Conservation (phyloP, 2,113 vertebrate genomes). For the Scartelaos histophorus region DNA sequence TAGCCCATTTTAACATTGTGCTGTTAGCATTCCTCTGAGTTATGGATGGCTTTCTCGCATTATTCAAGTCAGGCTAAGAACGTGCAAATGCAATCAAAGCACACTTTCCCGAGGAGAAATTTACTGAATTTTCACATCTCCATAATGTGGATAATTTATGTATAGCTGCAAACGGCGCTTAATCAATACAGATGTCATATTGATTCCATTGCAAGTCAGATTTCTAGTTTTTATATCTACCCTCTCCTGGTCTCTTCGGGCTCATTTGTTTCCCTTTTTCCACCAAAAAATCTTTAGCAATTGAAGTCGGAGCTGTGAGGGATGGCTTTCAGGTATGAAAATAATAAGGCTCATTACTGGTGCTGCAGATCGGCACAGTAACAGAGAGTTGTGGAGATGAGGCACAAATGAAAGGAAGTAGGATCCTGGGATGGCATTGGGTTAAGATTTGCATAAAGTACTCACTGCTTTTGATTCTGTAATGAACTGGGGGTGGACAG, state of each 20-base stretch:
- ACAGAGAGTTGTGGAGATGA: constrained; percentile 3
- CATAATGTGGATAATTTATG: constrained; percentile 9
- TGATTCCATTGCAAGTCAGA: constrained; percentile 25
- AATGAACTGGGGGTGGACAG: neutral
- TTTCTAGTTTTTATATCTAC: constrained; percentile 40
- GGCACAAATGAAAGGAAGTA: constrained; percentile 1
- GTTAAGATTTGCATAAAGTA: neutral
- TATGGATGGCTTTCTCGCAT: neutral
- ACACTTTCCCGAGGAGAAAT: neutral
- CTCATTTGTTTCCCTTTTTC: constrained; percentile 25
- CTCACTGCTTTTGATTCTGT: neutral
- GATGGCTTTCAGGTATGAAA: constrained; percentile 27
- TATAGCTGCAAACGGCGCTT: constrained; percentile 6
- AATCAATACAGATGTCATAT: constrained; percentile 28
- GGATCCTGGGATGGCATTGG: neutral
- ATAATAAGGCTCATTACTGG: constrained; percentile 39
- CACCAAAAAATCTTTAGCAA: constrained; percentile 19
- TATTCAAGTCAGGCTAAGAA: constrained; percentile 10
- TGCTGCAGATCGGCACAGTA: neutral
- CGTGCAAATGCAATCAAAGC: constrained; percentile 5
- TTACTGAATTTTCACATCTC: neutral
- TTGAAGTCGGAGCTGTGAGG: constrained; percentile 11
- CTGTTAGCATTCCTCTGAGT: neutral
- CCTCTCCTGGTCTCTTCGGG: constrained; percentile 10
- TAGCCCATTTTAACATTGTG: neutral